Conservation (phyloP, 2,888 invertebrate genomes). For the Pherbina coryleti region DNA sequence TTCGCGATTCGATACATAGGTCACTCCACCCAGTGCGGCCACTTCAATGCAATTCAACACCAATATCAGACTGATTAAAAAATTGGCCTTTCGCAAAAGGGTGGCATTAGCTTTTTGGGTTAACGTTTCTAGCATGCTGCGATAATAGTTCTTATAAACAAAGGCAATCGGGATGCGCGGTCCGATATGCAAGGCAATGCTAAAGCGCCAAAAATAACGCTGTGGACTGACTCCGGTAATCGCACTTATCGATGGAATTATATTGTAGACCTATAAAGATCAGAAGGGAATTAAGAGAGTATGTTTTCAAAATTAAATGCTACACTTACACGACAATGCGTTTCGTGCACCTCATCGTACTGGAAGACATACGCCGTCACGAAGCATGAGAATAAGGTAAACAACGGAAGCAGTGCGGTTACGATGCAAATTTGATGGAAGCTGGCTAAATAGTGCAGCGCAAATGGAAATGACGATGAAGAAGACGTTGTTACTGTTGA, state of each 20-base stretch:
- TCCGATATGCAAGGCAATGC: conserved; percentile 91
- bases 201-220: conserved; percentile 91
- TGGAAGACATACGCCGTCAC: conserved; percentile 91
- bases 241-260: conserved; percentile 95
- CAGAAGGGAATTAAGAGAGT: neutral
- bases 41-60: conserved; percentile 89
- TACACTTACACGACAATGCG: conserved; percentile 91
- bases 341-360: conserved; percentile 94
- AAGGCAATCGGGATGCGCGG: conserved; percentile 91
- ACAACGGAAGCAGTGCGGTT: conserved; percentile 87
- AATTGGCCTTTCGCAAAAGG: conserved; percentile 69
- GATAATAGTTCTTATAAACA: conserved; percentile 87
- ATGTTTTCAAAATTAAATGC: conserved; percentile 10
- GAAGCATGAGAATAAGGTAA: conserved; percentile 88
- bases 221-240: conserved; percentile 95
- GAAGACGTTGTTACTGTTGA: conserved; percentile 26
- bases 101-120: conserved; percentile 55
- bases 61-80: conserved; percentile 80
- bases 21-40: conserved; percentile 88
- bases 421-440: conserved; percentile 85
- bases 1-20: conserved; percentile 93
- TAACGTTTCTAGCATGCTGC: conserved; percentile 70
- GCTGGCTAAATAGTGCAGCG: conserved; percentile 80
- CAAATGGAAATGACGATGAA: conserved; percentile 44
- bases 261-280: conserved; percentile 84